A percentile compares a stretch with the other conserved stretches of the same genome.
phyloP scores from a whole-genome alignment of 2,888 invertebrate species.

The Drosophila algonquin region DNA sequence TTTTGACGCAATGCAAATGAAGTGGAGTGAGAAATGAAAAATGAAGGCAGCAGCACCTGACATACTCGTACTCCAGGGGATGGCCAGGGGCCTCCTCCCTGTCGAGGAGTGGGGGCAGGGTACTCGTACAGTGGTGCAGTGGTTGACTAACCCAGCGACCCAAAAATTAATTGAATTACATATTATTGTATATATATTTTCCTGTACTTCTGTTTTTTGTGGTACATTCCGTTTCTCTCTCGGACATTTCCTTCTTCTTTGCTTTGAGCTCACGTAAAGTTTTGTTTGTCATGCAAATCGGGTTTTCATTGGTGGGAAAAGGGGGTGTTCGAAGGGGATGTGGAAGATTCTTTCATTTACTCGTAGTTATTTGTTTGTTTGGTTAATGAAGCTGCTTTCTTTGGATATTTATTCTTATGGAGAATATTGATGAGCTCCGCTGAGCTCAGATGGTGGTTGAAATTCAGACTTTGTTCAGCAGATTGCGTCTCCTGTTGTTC shows the following conservation, averaged over 20 bases:
- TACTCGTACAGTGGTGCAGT: not conserved
- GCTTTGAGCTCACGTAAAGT: constrained; percentile 31
- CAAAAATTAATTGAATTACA: constrained; percentile 74
- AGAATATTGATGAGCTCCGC: not conserved
- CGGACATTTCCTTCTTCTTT: constrained; percentile 17
- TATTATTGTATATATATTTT: constrained; percentile 52
- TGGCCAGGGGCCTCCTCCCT: not conserved
- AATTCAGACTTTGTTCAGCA: no score
- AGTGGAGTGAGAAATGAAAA: constrained; percentile 63
- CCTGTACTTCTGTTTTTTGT: constrained; percentile 25
- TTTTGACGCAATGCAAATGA: constrained; percentile 69
- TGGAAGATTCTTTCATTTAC: constrained; percentile 13
- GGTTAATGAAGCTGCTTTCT: constrained; percentile 42
- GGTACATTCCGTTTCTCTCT: constrained; percentile 24
- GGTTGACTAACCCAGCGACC: constrained; percentile 66
- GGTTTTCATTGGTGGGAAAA: not conserved
- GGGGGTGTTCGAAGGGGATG: constrained; percentile 5
- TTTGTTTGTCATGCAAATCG: constrained; percentile 46
- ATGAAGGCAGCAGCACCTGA: constrained; percentile 61
- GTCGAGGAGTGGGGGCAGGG: not conserved
- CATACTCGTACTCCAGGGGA: constrained; percentile 31
- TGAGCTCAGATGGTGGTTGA: no score
- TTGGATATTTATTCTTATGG: not conserved
- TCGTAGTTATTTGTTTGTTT: constrained; percentile 33
- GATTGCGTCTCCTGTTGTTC: no score